phyloP scores from a whole-genome alignment of 1,140 invertebrate species.

The Zaprionus ornatus region DNA sequence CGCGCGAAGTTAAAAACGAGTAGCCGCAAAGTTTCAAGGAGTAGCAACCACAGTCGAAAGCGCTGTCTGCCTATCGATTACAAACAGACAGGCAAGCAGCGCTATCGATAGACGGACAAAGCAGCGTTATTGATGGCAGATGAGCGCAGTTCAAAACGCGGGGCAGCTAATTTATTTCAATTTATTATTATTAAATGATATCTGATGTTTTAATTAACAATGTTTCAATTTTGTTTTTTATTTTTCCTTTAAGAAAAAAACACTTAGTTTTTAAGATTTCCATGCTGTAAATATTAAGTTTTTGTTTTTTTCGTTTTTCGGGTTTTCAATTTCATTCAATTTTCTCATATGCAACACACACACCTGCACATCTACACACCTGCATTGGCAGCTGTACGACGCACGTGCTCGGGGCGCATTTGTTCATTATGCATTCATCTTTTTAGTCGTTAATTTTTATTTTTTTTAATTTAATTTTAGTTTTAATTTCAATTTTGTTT shows the following conservation, averaged over 20 bases:
- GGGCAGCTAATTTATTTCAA: conserved; percentile 54
- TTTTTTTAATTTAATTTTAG: conserved; percentile 46
- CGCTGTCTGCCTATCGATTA: not conserved
- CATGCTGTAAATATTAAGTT: conserved; percentile 71
- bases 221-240: conserved; percentile 64
- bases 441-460: conserved; percentile 25
- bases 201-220: conserved; percentile 80
- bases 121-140: not conserved
- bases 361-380: conserved; percentile 13
- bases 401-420: conserved; percentile 20
- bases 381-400: conserved; percentile 7
- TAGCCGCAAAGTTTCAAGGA: too few relatives aligned
- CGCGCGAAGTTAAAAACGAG: too few relatives aligned
- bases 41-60: too few relatives aligned
- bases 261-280: conserved; percentile 78
- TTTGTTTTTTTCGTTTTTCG: conserved; percentile 16
- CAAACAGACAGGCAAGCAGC: not conserved
- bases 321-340: conserved; percentile 31
- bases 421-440: conserved; percentile 35
- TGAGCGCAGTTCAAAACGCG: conserved; percentile 21
- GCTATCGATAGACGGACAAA: not conserved
- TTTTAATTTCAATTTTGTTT: conserved; percentile 35
- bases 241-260: conserved; percentile 76
- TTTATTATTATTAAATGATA: conserved; percentile 72
- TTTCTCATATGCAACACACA: not conserved